Base-by-base conservation (phyloP, 1,140 invertebrate genomes). In the Phymorhynchus buccinoides region DNA sequence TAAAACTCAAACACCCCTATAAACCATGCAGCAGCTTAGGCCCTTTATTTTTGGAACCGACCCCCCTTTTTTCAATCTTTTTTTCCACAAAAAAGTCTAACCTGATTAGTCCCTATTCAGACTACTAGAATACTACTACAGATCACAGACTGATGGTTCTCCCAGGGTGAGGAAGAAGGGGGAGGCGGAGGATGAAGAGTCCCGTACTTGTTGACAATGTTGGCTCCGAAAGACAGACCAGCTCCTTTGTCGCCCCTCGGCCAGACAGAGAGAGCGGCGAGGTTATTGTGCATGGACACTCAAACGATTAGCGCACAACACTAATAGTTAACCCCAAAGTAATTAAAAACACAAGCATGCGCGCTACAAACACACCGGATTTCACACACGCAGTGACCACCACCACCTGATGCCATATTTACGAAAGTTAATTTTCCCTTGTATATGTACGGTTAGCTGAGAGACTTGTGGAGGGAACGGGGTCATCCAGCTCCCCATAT, bases 131-230 rank as follows among this genome's bases (percentile, higher is more conserved):
- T n/a, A n/a, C n/a, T n/a, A n/a, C n/a, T n/a, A n/a, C n/a, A n/a
- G n/a, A n/a, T 86, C 87, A 89, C 89, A 89, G 56, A 80, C 88
- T 87, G 27, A 89, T 87, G 0, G 88, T 86, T 79, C 87, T 87
- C 68, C 88, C 41, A 89, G 71, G 14, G 88, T 88, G 3, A 87
- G 82, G 27, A 83, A 83, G 39, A 86, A 79, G 66, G 87, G 71
- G 27, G n/a, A n/a, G n/a, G n/a, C n/a, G 37, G 81, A 42, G 81
- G 68, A 85, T 83, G 44, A 48, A 18, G 44, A 48, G 44, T 48
- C 44, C 84, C 77, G 86, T 88, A 78, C 84, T 48, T 79, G 84
- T 35, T 68, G 4, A 80, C 87, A 14, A 86, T 80, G 1, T 85
- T n/a, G 6, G 73, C 66, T 42, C 68, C 81, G 44, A 73, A 75